Percentiles rank a stretch among this genome's conserved stretches.
Conservation (phyloP, 2,888 invertebrate genomes). For the Cerceris rybyensis region DNA sequence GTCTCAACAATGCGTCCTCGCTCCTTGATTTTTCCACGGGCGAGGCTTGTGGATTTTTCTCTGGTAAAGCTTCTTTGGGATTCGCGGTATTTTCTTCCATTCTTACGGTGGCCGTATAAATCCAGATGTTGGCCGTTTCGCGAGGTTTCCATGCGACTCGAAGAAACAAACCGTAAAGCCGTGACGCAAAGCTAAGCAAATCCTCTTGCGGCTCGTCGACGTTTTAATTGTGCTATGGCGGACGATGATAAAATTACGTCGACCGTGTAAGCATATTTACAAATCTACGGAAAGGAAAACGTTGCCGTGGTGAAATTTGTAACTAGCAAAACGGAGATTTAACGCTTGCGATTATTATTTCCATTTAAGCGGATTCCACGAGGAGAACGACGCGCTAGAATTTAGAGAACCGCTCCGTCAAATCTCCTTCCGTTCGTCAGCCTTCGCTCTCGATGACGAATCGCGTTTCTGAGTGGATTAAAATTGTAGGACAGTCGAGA, state of each 20-base stretch:
- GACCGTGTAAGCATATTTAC: constrained; percentile 21
- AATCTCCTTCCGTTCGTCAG: neutral
- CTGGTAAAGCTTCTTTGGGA: neutral
- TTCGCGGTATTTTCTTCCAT: constrained; percentile 9
- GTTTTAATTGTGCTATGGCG: constrained; percentile 35
- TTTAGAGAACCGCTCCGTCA: neutral
- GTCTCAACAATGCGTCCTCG: neutral
- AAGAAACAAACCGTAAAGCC: constrained; percentile 4
- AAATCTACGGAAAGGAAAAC: too few relatives aligned
- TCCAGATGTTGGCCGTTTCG: constrained; percentile 2
- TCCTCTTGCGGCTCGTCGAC: constrained; percentile 34
- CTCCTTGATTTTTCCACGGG: neutral
- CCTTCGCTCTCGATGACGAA: neutral
- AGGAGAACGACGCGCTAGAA: neutral
- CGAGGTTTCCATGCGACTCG: neutral
- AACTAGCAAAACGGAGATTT: neutral
- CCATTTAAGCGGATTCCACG: neutral
- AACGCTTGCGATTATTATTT: neutral
- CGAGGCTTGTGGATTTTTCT: neutral
- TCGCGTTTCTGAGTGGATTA: neutral
- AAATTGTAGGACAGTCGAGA: neutral
- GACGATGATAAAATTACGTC: constrained; percentile 18
- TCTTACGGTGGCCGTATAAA: neutral
- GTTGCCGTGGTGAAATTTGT: neutral
- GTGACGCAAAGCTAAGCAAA: constrained; percentile 2